Evolutionary conservation across 1,140 invertebrate species (phyloP).

Genomic region (Dreissena polymorpha): DNA sequence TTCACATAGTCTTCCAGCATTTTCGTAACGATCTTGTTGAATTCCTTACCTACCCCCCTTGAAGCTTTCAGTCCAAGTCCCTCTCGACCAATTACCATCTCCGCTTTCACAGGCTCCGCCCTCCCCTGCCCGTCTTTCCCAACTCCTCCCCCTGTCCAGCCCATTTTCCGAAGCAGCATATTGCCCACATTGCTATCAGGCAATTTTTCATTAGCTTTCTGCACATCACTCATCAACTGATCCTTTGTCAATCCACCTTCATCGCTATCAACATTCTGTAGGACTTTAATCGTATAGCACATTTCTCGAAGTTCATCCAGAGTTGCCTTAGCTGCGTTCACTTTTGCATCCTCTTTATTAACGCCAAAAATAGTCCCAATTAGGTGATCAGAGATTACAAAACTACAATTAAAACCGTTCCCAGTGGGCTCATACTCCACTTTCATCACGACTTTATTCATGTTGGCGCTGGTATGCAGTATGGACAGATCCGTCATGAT

Average conservation of each 20-base stretch:
- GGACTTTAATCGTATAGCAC: slow-evolving; percentile 81
- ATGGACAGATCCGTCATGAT: slow-evolving; percentile 8
- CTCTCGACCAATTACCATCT: slow-evolving; percentile 67
- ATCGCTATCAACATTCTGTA: slow-evolving; percentile 80
- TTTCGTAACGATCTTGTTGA: slow-evolving; percentile 60
- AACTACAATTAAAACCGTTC: slow-evolving; percentile 60
- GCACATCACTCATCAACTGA: slow-evolving; percentile 81
- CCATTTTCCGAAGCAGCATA: slow-evolving; percentile 89
- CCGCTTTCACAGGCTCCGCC: slow-evolving; percentile 82
- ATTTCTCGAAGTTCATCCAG: slow-evolving; percentile 63
- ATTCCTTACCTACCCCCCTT: slow-evolving; percentile 64
- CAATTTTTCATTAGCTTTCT: slow-evolving; percentile 59
- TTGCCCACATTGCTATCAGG: slow-evolving; percentile 83
- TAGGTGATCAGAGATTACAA: slow-evolving; percentile 51
- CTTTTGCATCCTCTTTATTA: slow-evolving; percentile 61
- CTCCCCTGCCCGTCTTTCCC: slow-evolving; percentile 85
- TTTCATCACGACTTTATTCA: slow-evolving; percentile 51
- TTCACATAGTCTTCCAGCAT: slow-evolving; percentile 67
- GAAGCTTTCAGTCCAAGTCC: slow-evolving; percentile 68
- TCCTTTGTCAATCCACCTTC: slow-evolving; percentile 63
- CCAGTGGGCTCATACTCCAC: slow-evolving; percentile 45
- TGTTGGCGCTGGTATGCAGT: slow-evolving; percentile 50
- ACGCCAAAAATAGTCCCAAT: slow-evolving; percentile 53
- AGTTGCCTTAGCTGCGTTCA: slow-evolving; percentile 57
- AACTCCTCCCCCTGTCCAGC: slow-evolving; percentile 89